A percentile compares a stretch with the other conserved stretches of the same genome.
These are phyloP conservation scores for Labeo catla DNA, from an alignment of 2,113 vertebrate genomes.

Conservation along the genomic window DNA sequence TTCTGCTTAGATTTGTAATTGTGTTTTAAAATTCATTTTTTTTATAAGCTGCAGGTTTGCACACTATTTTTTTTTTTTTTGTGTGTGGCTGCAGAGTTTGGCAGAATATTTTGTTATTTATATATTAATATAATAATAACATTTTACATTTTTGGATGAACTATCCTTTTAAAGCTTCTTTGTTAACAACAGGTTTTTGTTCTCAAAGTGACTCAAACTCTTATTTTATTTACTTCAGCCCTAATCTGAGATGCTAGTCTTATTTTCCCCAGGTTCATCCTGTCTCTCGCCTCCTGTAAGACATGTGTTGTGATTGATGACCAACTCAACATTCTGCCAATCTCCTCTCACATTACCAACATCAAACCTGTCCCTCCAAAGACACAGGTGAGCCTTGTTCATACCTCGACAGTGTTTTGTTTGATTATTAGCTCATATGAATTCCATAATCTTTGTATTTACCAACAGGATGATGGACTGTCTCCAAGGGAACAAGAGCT, in stretches of 20 bases:
- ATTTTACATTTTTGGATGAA: no score
- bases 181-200: no score
- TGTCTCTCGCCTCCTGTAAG: constrained; percentile 92
- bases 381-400: constrained; percentile 76
- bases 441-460: constrained; percentile 28
- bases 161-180: no score
- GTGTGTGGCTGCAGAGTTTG: no score
- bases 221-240: not conserved
- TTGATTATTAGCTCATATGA: not conserved
- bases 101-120: no score
- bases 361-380: constrained; percentile 87
- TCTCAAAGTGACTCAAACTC: no score
- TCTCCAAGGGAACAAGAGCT: constrained; percentile 85
- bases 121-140: no score
- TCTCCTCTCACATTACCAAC: constrained; percentile 88
- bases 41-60: no score
- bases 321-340: constrained; percentile 91
- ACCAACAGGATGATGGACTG: constrained; percentile 81
- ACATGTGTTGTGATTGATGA: constrained; percentile 95
- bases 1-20: no score
- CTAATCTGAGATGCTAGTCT: not conserved
- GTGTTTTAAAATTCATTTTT: no score
- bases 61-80: no score
- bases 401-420: not conserved
- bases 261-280: constrained; percentile 83